Evolutionary conservation across 2,113 vertebrate genomes (phyloP).

Genomic region (Rhineura floridana): DNA sequence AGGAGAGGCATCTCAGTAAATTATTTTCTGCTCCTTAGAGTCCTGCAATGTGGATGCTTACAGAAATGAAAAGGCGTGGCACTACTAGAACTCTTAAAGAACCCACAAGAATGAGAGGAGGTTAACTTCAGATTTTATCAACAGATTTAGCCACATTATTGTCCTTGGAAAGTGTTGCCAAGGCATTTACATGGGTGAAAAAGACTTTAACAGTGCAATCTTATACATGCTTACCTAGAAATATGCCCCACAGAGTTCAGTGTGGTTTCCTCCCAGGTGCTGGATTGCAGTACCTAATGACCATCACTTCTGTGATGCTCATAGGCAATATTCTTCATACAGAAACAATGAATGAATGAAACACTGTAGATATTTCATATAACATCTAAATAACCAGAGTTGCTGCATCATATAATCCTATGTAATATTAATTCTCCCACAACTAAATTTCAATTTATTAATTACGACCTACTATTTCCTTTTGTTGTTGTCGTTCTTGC

Average conservation of each 20-base stretch:
- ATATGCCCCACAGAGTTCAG: not conserved
- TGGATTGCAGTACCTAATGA: not conserved
- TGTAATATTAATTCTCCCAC: not conserved
- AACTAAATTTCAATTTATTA: not conserved
- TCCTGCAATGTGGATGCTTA: slow-evolving; percentile 26
- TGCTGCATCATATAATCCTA: not conserved
- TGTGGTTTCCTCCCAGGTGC: not conserved
- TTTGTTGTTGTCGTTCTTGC: too few species aligned
- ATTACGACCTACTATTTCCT: not conserved
- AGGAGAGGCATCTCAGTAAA: slow-evolving; percentile 53
- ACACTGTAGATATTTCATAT: not conserved
- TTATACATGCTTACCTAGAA: not conserved
- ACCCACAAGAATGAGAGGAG: slow-evolving; percentile 22
- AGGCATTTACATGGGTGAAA: not conserved
- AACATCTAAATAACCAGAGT: not conserved
- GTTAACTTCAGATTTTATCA: slow-evolving; percentile 42
- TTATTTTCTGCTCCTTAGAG: slow-evolving; percentile 65
- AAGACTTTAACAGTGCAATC: not conserved
- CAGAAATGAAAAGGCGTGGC: slow-evolving; percentile 47
- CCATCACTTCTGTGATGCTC: not conserved
- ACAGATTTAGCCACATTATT: not conserved
- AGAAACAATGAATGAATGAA: not conserved
- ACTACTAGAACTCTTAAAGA: slow-evolving; percentile 45
- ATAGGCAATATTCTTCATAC: not conserved
- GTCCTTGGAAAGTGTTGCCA: not conserved